Percentiles rank a stretch among this genome's conserved stretches.
Evolutionary conservation across 2,113 vertebrate genomes (phyloP).

Genomic region (Syngnathus typhle): DNA sequence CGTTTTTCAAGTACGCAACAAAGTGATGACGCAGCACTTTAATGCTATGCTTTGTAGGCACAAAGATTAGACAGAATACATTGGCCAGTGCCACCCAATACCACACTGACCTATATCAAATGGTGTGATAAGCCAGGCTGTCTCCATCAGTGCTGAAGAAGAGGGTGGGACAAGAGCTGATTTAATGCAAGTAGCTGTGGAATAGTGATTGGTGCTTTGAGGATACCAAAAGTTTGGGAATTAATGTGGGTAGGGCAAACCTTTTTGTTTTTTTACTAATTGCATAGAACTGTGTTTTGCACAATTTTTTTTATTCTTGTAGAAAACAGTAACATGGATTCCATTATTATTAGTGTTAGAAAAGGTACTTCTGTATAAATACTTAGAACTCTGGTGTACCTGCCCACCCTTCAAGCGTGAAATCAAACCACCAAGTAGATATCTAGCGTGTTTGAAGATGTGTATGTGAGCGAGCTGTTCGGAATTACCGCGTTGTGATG

Average conservation of each 20-base stretch:
- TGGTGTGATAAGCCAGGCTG: slow-evolving; percentile 60
- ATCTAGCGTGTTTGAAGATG: not conserved
- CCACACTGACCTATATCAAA: slow-evolving; percentile 54
- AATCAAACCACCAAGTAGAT: not conserved
- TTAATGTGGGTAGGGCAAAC: not conserved
- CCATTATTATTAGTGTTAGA: too few relatives aligned
- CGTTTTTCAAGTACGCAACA: slow-evolving; percentile 16
- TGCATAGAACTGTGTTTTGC: not conserved
- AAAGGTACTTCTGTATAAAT: too few relatives aligned
- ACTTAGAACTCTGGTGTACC: not conserved
- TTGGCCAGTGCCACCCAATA: slow-evolving; percentile 41
- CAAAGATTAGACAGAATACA: slow-evolving; percentile 54
- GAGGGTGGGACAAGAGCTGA: slow-evolving; percentile 48
- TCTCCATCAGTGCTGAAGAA: slow-evolving; percentile 41
- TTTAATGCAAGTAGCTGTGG: slow-evolving; percentile 48
- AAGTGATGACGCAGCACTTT: slow-evolving; percentile 27
- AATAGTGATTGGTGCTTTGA: slow-evolving; percentile 1
- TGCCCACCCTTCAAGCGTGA: not conserved
- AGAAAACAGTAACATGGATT: too few relatives aligned
- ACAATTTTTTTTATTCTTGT: too few relatives aligned
- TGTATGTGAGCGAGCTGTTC: not conserved
- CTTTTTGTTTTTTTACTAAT: not conserved
- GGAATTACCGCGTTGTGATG: not conserved
- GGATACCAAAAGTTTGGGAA: not conserved
- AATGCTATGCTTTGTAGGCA: slow-evolving; percentile 36